These are phyloP conservation scores for Stenurella melanura DNA, from an alignment of 2,888 invertebrate genomes.

Conservation along the genomic window DNA sequence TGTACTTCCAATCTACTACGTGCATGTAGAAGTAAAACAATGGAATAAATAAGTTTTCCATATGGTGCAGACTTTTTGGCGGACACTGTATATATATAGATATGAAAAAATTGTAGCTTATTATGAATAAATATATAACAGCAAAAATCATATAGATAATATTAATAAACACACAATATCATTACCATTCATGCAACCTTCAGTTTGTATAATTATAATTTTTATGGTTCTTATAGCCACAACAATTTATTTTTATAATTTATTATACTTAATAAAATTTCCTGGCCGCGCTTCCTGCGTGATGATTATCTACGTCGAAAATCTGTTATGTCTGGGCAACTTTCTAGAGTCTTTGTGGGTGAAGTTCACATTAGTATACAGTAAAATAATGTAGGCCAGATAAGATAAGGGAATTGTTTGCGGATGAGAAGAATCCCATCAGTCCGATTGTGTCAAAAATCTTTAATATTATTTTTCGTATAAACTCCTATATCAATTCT, in stretches of 20 bases:
- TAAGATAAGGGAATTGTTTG: constrained; percentile 35
- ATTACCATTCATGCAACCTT: too few species aligned
- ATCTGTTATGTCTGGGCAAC: constrained; percentile 7
- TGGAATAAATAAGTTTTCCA: too few species aligned
- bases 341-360: background rate
- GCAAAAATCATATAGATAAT: too few species aligned
- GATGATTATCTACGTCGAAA: constrained; percentile 3
- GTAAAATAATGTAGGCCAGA: constrained; percentile 26
- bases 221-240: background rate
- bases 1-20: too few species aligned
- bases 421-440: constrained; percentile 2
- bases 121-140: too few species aligned
- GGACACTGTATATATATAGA: too few species aligned
- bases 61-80: too few species aligned
- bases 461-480: constrained; percentile 12
- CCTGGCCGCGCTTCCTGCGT: background rate
- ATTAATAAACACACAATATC: too few species aligned
- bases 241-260: background rate
- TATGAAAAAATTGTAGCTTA: too few species aligned
- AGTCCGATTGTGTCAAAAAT: constrained; percentile 35
- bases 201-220: background rate
- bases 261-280: background rate
- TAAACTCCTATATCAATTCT: background rate
- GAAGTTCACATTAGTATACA: constrained; percentile 11
- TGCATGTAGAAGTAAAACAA: too few species aligned